Conservation (phyloP, 2,113 vertebrate species). For the Hippocampus zosterae region DNA sequence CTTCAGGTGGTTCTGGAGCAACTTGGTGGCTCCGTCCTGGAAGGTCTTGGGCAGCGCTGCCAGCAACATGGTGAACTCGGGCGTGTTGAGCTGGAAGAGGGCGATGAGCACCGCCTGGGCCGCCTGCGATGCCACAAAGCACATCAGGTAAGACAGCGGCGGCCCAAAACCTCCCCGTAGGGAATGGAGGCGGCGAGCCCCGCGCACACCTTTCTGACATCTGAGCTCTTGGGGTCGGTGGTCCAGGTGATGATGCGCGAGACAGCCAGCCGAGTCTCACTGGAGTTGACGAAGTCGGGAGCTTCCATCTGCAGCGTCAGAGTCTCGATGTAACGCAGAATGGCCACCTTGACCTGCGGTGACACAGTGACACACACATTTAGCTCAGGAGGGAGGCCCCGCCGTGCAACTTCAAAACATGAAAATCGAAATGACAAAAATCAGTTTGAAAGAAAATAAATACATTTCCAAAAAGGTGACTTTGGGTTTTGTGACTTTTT, state of each 20-base stretch:
- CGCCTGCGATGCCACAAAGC: conserved; percentile 72
- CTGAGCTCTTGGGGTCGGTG: conserved; percentile 94
- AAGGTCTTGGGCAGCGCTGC: conserved; percentile 97
- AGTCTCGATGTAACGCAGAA: conserved; percentile 94
- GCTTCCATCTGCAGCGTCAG: conserved; percentile 94
- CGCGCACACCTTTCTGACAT: conserved; percentile 89
- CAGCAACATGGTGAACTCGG: conserved; percentile 96
- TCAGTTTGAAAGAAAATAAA: neutral
- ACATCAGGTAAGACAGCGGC: neutral
- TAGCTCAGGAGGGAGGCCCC: neutral
- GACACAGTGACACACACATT: conserved; percentile 11
- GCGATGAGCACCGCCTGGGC: conserved; percentile 93
- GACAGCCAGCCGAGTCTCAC: conserved; percentile 92
- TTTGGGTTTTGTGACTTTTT: neutral
- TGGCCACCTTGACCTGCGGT: conserved; percentile 90
- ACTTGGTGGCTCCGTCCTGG: conserved; percentile 94
- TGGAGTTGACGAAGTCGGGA: conserved; percentile 92
- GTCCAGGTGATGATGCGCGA: conserved; percentile 98
- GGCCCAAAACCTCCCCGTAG: neutral
- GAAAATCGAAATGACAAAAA: conserved; percentile 35
- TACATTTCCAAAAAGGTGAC: too few relatives aligned
- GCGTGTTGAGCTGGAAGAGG: conserved; percentile 95
- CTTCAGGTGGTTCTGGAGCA: conserved; percentile 93
- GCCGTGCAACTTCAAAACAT: neutral
- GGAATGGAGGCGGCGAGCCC: neutral